A percentile compares a stretch with the other conserved stretches of the same genome.
These are phyloP conservation scores for Axinella damicornis DNA, from an alignment of 37 sponge, comb jelly and placozoan species.

Conservation along the genomic window DNA sequence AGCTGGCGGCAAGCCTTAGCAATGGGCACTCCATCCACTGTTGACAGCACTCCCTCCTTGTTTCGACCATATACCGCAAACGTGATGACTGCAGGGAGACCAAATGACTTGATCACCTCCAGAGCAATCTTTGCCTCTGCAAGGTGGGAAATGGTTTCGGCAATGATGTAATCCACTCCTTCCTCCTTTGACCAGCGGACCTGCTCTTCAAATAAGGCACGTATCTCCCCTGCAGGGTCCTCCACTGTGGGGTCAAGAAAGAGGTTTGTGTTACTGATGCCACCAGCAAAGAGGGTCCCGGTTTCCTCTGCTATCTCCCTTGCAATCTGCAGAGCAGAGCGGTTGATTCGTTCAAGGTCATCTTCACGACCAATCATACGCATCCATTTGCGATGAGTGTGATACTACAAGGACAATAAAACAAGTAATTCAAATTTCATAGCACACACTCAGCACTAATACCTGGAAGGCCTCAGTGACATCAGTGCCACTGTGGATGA, in stretches of 20 bases:
- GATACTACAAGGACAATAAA: constrained; percentile 48
- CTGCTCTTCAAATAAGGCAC: constrained; percentile 46
- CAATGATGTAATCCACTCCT: constrained; percentile 70
- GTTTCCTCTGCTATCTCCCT: constrained; percentile 60
- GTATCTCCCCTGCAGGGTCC: constrained; percentile 19
- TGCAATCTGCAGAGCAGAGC: constrained; percentile 57
- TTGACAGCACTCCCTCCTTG: background rate
- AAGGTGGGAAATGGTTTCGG: constrained; percentile 46
- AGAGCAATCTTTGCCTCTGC: constrained; percentile 58
- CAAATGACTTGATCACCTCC: constrained; percentile 52
- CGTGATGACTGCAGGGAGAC: constrained; percentile 51
- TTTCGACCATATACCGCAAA: background rate
- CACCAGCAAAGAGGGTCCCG: constrained; percentile 61
- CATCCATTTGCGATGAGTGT: constrained; percentile 58
- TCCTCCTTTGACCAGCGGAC: constrained; percentile 63
- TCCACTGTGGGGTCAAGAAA: background rate
- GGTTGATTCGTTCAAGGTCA: constrained; percentile 64
- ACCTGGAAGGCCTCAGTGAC: constrained; percentile 75
- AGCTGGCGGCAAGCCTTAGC: constrained; percentile 44
- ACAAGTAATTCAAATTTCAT: no score
- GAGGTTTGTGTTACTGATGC: constrained; percentile 42
- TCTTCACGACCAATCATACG: constrained; percentile 52
- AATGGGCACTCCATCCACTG: constrained; percentile 43
- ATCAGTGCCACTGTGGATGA: constrained; percentile 68
- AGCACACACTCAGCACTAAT: no score